These are phyloP conservation scores for Acinonyx jubatus DNA, from an alignment of 2,113 vertebrate genomes.

Conservation along the genomic window DNA sequence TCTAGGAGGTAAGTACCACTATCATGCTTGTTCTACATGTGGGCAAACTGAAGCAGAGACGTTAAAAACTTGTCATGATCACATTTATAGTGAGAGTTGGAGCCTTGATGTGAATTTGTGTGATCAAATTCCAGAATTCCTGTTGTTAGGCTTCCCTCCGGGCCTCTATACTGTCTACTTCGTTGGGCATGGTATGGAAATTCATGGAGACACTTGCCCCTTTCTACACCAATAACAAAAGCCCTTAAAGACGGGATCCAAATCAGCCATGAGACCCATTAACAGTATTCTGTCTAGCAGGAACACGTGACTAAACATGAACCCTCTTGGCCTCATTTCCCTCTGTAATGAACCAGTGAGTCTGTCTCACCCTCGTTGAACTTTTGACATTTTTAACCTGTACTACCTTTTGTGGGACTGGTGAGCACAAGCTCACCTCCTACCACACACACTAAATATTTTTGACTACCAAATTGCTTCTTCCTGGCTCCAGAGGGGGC, in stretches of 20 bases:
- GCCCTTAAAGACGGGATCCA: not conserved
- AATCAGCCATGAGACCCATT: not conserved
- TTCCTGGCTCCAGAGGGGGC: not conserved
- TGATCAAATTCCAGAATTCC: not conserved
- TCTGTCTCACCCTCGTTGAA: not conserved
- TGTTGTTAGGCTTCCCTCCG: not conserved
- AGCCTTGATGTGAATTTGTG: not conserved
- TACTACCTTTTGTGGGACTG: not conserved
- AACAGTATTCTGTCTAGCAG: not conserved
- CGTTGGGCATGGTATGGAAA: not conserved
- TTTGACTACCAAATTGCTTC: slow-evolving; percentile 10
- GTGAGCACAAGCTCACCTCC: not conserved
- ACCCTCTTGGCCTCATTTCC: not conserved
- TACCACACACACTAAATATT: not conserved
- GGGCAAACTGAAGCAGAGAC: not conserved
- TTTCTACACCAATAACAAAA: not conserved
- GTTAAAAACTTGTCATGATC: not conserved
- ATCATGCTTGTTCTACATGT: not conserved
- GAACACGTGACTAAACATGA: not conserved
- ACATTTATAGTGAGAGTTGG: not conserved
- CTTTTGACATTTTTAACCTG: not conserved
- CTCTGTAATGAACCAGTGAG: not conserved
- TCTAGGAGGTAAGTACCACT: too few species aligned
- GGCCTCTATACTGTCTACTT: not conserved
- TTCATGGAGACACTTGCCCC: not conserved